Evolutionary conservation across 2,797 vertebrate genomes (phyloP).

Genomic region (Sebastes alutus): DNA sequence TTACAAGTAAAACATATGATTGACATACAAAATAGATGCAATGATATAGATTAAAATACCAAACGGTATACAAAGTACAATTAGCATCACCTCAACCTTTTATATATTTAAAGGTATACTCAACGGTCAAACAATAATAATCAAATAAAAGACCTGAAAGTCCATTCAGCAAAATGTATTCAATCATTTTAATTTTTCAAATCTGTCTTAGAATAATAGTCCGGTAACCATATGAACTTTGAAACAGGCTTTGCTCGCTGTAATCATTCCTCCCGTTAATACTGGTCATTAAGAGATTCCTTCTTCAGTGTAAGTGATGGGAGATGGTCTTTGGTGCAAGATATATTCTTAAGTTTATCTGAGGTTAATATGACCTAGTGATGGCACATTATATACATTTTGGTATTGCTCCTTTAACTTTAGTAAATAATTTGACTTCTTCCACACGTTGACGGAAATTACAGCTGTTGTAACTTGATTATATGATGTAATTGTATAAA

Average conservation of each 20-base stretch:
- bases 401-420: background rate
- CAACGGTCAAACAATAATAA: background rate
- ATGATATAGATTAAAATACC: background rate
- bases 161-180: background rate
- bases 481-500: background rate
- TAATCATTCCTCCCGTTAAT: background rate
- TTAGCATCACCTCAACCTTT: too few species aligned
- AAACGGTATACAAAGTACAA: too few species aligned
- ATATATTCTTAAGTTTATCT: background rate
- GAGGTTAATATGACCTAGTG: background rate
- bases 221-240: background rate
- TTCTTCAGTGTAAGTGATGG: background rate
- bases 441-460: background rate
- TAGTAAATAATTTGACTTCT: background rate
- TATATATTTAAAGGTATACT: background rate
- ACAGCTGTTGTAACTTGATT: background rate
- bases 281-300: background rate
- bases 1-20: background rate
- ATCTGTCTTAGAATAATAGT: background rate
- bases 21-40: background rate
- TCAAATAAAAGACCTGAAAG: background rate
- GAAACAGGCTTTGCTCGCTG: background rate
- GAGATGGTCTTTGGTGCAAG: background rate
- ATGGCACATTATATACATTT: background rate
- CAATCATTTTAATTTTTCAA: too few species aligned